Evolutionary conservation across 2,113 vertebrate species (phyloP), one percentile per base, ranked within the genome.

Genomic region (Silurus meridionalis): DNA sequence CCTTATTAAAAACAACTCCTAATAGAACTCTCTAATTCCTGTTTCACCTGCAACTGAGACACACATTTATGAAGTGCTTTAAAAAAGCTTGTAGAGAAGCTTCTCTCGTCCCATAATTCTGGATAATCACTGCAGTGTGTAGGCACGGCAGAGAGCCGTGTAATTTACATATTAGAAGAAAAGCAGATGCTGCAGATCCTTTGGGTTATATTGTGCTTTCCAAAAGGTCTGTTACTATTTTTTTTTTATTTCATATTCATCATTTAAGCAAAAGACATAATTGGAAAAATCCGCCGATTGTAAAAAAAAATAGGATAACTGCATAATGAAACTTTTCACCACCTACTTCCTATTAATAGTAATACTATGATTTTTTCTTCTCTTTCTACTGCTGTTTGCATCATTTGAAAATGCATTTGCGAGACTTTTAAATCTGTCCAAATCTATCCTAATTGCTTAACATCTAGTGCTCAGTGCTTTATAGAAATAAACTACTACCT

Each of bases 141-240:
- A 37, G 17, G 57, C 77, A 37, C 60, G 17, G 8, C 57, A 21
- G 9, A 46, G 57, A 61, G 78, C 11, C 23, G 15, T 80, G 23
- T 79, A 28, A 80, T 80, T 80, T 80, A 37, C 25, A 80, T 46
- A 80, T 46, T 46, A 46, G 25, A 46, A 46, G 77, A 58, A 80
- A 80, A 37, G 14, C 55, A 58, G 25, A 17, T 11, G 37, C 10
- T 5, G 19, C 8, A 23, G 23, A 46, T 80, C 57, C 10, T 61
- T 21, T 37, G 19, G 21, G 71, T 74, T 74, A 52, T 23, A 23
- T 23, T 53, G 28, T 80, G 9, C 28, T 80, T 80, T 23, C 58
- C 23, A 46, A 60, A 19, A 4, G 0, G 7, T 79, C 77, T 19
- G 6, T 23, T 52, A 13, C 19, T 52, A 23, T 53, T 53, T 53